Conservation (phyloP, 1,140 invertebrate species). For the Idris sp. region DNA sequence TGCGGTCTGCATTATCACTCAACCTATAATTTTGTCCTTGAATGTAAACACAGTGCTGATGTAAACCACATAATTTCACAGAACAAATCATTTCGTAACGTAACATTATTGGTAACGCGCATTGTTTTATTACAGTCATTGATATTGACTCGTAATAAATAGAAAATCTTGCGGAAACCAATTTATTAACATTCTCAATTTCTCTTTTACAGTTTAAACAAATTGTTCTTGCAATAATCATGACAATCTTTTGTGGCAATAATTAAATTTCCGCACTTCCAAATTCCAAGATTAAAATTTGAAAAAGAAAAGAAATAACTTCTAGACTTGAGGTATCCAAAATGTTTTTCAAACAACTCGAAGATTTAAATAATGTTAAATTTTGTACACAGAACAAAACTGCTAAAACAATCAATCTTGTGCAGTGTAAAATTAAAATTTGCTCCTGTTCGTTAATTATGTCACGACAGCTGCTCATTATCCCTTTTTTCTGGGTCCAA, state of each 20-base stretch:
- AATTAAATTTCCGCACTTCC: too few relatives aligned
- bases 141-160: constrained; percentile 49
- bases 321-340: too few relatives aligned
- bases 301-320: too few relatives aligned
- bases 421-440: too few relatives aligned
- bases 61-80: constrained; percentile 64
- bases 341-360: too few relatives aligned
- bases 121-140: constrained; percentile 56
- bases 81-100: constrained; percentile 60
- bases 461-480: constrained; percentile 39
- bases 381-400: too few relatives aligned
- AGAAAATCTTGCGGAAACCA: constrained; percentile 54
- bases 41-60: constrained; percentile 60
- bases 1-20: constrained; percentile 64
- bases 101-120: constrained; percentile 51
- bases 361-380: too few relatives aligned
- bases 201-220: too few relatives aligned
- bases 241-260: too few relatives aligned
- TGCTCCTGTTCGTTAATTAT: constrained; percentile 29
- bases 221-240: too few relatives aligned
- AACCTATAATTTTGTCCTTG: constrained; percentile 65
- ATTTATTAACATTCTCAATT: constrained; percentile 22
- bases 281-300: too few relatives aligned
- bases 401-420: too few relatives aligned
- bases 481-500: constrained; percentile 12